Conservation (phyloP, 2,888 invertebrate species). For the Lasioglossum pauxillum region DNA sequence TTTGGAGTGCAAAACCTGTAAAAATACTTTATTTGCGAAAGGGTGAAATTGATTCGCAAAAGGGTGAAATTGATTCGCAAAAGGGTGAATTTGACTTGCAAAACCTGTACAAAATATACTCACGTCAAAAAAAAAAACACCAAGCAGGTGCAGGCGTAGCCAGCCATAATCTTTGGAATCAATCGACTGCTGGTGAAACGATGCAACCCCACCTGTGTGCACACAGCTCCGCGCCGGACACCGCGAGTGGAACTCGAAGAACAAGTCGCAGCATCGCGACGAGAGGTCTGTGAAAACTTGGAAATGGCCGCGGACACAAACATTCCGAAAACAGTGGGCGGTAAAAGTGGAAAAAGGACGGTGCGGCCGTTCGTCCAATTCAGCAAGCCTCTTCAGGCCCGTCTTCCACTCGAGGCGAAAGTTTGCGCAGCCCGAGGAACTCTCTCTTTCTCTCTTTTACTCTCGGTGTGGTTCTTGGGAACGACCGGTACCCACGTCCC, state of each 20-base stretch:
- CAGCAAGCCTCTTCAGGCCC: not conserved
- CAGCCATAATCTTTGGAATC: not conserved
- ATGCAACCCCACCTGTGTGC: not conserved
- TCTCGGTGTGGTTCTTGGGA: constrained; percentile 1
- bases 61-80: too few relatives aligned
- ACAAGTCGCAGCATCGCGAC: not conserved
- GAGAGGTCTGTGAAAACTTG: not conserved
- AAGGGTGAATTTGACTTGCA: too few relatives aligned
- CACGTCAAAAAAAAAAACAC: not conserved
- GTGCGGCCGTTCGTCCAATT: not conserved
- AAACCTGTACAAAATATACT: not conserved
- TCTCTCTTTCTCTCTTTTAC: not conserved
- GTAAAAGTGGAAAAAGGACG: not conserved
- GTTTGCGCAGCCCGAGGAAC: not conserved
- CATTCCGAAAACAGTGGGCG: not conserved
- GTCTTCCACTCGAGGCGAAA: constrained; percentile 5
- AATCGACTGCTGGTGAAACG: not conserved
- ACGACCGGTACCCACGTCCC: constrained; percentile 55
- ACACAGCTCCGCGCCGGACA: not conserved
- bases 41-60: too few relatives aligned
- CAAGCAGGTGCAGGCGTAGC: not conserved
- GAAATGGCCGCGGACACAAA: not conserved
- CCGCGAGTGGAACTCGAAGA: not conserved
- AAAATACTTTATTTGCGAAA: too few relatives aligned
- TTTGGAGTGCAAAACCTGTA: too few relatives aligned